Percentiles rank a stretch among this genome's conserved stretches.
Evolutionary conservation across 2,113 vertebrate species (phyloP).

Genomic region (Mesoclemmys tuberculata): DNA sequence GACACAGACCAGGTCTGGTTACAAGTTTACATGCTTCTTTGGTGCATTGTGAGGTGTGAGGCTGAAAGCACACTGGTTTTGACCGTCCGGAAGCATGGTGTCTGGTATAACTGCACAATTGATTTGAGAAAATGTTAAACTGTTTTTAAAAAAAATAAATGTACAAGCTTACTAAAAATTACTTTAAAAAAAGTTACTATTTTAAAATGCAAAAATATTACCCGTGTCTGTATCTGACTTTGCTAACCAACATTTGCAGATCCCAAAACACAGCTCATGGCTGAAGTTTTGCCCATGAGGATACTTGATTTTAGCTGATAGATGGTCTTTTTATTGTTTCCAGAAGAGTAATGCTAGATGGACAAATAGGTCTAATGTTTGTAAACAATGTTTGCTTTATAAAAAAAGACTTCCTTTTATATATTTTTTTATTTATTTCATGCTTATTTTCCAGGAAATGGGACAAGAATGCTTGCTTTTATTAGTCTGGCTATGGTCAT

Average conservation of each 20-base stretch:
- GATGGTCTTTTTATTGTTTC: neutral
- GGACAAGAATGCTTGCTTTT: neutral
- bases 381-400: neutral
- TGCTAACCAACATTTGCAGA: neutral
- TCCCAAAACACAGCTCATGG: neutral
- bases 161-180: neutral
- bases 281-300: neutral
- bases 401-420: neutral
- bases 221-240: neutral
- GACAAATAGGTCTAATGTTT: constrained; percentile 41
- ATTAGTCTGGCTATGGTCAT: constrained; percentile 8
- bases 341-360: constrained; percentile 22
- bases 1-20: neutral
- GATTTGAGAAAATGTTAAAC: neutral
- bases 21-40: neutral
- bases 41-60: neutral
- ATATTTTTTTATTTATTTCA: constrained; percentile 10
- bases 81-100: neutral
- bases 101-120: neutral
- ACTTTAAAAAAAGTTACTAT: neutral
- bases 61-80: neutral
- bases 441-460: constrained; percentile 62
- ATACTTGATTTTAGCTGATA: constrained; percentile 5
- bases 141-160: neutral
- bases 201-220: neutral